Conservation (phyloP, 1,140 invertebrate species). For the Dendroctonus valens region DNA sequence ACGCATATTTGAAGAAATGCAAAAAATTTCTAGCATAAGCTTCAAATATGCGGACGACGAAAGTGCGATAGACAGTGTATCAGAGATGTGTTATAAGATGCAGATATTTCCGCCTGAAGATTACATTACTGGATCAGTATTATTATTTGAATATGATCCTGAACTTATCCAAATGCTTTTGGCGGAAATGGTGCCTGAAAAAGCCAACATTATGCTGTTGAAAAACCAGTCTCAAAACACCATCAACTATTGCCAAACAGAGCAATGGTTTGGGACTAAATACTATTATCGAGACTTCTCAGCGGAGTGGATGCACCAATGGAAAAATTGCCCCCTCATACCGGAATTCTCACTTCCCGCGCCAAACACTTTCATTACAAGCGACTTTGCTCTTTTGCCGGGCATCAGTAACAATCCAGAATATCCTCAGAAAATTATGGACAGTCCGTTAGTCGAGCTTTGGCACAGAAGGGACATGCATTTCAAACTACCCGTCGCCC, state of each 20-base stretch:
- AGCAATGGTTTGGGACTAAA: slow-evolving; percentile 72
- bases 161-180: slow-evolving; percentile 67
- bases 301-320: slow-evolving; percentile 56
- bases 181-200: slow-evolving; percentile 65
- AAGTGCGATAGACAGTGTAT: slow-evolving; percentile 74
- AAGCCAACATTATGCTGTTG: slow-evolving; percentile 72
- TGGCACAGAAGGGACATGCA: slow-evolving; percentile 88
- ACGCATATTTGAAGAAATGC: slow-evolving; percentile 73
- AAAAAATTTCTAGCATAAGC: slow-evolving; percentile 69
- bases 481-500: slow-evolving; percentile 79
- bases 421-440: slow-evolving; percentile 65
- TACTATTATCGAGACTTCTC: slow-evolving; percentile 63
- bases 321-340: slow-evolving; percentile 58
- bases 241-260: slow-evolving; percentile 60
- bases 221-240: slow-evolving; percentile 59
- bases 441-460: slow-evolving; percentile 64
- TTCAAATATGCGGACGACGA: slow-evolving; percentile 70
- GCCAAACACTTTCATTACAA: slow-evolving; percentile 80
- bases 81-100: slow-evolving; percentile 74
- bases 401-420: slow-evolving; percentile 44
- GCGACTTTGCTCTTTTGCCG: slow-evolving; percentile 71
- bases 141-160: slow-evolving; percentile 79
- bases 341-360: slow-evolving; percentile 68
- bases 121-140: slow-evolving; percentile 71
- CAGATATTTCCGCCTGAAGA: slow-evolving; percentile 75